Percentiles rank a stretch among this genome's conserved stretches.
These are phyloP conservation scores for Pollenia griseotomentosa DNA, from an alignment of 2,888 invertebrate genomes.

Conservation along the genomic window DNA sequence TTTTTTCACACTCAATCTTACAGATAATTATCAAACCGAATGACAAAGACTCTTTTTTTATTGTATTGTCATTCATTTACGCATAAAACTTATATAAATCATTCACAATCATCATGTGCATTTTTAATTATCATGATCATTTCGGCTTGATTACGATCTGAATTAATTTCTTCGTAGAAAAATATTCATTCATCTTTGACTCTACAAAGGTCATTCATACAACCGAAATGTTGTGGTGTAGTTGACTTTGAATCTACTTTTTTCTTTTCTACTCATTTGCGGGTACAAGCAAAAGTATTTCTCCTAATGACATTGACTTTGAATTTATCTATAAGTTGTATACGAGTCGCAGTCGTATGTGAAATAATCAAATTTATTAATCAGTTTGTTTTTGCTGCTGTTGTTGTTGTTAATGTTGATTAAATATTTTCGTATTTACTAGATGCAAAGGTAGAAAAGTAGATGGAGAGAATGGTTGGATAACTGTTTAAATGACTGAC, in stretches of 20 bases:
- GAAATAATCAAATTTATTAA: slow-evolving; percentile 47
- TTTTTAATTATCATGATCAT: background rate
- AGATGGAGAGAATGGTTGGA: background rate
- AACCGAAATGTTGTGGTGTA: background rate
- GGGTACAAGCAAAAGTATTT: background rate
- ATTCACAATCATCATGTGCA: background rate
- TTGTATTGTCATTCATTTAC: background rate
- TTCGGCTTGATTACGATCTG: background rate
- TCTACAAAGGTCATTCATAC: slow-evolving; percentile 33
- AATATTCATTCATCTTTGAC: slow-evolving; percentile 14
- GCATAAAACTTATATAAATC: slow-evolving; percentile 17
- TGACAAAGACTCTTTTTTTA: background rate
- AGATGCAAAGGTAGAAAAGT: slow-evolving; percentile 5
- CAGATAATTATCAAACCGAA: background rate
- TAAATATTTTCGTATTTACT: slow-evolving; percentile 20
- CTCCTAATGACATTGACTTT: slow-evolving; percentile 71
- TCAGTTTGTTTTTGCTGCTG: background rate
- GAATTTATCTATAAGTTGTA: slow-evolving; percentile 49
- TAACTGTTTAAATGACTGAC: background rate
- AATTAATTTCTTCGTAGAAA: background rate
- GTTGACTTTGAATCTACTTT: background rate
- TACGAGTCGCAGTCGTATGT: slow-evolving; percentile 7
- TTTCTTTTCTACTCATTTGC: background rate
- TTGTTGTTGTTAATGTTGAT: background rate
- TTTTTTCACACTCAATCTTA: background rate